phyloP scores from a whole-genome alignment of 2,888 invertebrate species.

The Oxytorus armatus region DNA sequence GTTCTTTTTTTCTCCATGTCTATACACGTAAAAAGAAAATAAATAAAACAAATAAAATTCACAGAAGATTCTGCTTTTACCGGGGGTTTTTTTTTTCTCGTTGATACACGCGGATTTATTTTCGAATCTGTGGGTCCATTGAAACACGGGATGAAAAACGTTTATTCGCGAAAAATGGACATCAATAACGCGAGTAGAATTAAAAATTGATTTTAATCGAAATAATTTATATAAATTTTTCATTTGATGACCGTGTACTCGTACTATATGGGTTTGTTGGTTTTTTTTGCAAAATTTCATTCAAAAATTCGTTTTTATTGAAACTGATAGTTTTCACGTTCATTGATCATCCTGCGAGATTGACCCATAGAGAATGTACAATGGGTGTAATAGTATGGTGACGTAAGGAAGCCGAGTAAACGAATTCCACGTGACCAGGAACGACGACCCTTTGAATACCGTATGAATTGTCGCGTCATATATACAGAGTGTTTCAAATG shows the following conservation, averaged over 20 bases:
- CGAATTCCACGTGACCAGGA: slow-evolving; percentile 49
- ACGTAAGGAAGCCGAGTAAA: slow-evolving; percentile 45
- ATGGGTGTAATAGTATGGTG: slow-evolving; percentile 27
- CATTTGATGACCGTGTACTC: no score
- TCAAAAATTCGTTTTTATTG: no score
- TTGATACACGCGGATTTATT: background rate
- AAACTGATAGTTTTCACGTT: no score
- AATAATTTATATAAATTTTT: no score
- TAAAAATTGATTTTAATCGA: no score
- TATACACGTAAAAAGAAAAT: background rate
- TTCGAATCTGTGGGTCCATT: no score
- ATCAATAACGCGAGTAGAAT: no score
- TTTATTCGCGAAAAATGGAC: no score
- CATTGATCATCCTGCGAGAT: slow-evolving; percentile 15
- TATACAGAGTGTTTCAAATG: no score
- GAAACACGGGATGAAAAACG: no score
- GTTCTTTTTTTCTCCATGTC: background rate
- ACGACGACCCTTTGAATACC: slow-evolving; percentile 57
- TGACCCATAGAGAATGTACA: slow-evolving; percentile 57
- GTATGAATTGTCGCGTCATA: slow-evolving; percentile 52
- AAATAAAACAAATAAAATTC: slow-evolving; percentile 4
- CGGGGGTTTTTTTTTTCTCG: background rate
- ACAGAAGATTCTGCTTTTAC: background rate
- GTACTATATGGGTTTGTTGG: no score
- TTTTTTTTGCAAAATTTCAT: no score